phyloP scores from a whole-genome alignment of 2,113 vertebrate species.

The Crypturellus undulatus region DNA sequence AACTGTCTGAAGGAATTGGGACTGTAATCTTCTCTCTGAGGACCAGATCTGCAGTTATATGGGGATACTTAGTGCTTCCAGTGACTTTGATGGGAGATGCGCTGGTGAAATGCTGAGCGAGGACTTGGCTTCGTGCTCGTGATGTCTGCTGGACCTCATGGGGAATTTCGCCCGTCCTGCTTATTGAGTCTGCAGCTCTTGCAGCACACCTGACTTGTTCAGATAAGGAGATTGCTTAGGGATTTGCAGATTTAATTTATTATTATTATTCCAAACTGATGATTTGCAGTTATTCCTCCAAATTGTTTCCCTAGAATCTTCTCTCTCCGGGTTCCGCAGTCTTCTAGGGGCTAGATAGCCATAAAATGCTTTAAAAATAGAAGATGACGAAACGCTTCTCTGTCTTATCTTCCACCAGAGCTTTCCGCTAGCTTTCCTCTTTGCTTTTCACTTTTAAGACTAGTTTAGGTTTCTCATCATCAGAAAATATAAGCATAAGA shows the following conservation, averaged over 20 bases:
- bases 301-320: background rate
- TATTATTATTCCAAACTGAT: background rate
- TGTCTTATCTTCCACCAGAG: background rate
- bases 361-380: background rate
- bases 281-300: rapidly evolving
- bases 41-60: background rate
- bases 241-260: conserved; percentile 2
- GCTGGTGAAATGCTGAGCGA: background rate
- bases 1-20: conserved; percentile 12
- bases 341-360: background rate
- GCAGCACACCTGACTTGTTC: background rate
- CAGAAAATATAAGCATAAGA: conserved; percentile 13
- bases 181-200: conserved; percentile 20
- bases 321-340: background rate
- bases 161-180: background rate
- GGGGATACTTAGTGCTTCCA: background rate
- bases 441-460: conserved; percentile 1
- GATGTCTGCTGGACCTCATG: background rate
- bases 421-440: background rate
- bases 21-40: background rate
- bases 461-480: background rate
- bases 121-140: background rate
- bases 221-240: conserved; percentile 4
- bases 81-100: conserved; percentile 15
- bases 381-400: background rate